Percentiles rank a stretch among this genome's conserved stretches.
phyloP scores from a whole-genome alignment of 2,888 invertebrate species.

The Hypercompe scribonia region DNA sequence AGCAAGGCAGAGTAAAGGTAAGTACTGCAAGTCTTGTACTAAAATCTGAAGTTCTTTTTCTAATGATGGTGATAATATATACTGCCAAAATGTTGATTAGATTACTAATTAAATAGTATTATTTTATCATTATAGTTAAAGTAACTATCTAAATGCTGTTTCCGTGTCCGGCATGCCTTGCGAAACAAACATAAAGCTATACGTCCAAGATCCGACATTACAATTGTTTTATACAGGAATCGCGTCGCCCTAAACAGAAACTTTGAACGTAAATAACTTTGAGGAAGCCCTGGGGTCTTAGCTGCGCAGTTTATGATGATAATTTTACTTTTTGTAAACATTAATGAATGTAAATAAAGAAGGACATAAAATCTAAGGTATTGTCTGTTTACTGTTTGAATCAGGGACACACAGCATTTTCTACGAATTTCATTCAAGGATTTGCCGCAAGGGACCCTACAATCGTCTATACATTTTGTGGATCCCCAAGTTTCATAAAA shows the following conservation, averaged over 20 bases:
- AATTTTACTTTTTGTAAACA: slow-evolving; percentile 50
- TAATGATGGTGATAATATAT: too few species aligned
- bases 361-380: slow-evolving; percentile 33
- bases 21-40: too few species aligned
- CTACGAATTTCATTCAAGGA: not conserved
- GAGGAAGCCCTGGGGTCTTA: slow-evolving; percentile 46
- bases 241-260: slow-evolving; percentile 43
- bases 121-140: not conserved
- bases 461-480: not conserved
- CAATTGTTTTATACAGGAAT: slow-evolving; percentile 50
- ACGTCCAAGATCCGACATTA: slow-evolving; percentile 38
- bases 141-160: not conserved
- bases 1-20: too few species aligned
- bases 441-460: not conserved
- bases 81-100: too few species aligned
- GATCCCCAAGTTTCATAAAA: too few species aligned
- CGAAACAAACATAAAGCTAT: slow-evolving; percentile 35
- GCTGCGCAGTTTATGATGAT: slow-evolving; percentile 44
- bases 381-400: slow-evolving; percentile 17
- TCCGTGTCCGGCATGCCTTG: slow-evolving; percentile 17
- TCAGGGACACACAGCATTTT: not conserved
- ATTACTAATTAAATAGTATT: not conserved
- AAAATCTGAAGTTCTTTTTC: too few species aligned
- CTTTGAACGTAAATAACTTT: slow-evolving; percentile 53
- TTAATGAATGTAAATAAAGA: slow-evolving; percentile 44